Percentiles rank a stretch among this genome's conserved stretches.
phyloP scores from a whole-genome alignment of 2,888 invertebrate genomes.

The Smittia sp. region DNA sequence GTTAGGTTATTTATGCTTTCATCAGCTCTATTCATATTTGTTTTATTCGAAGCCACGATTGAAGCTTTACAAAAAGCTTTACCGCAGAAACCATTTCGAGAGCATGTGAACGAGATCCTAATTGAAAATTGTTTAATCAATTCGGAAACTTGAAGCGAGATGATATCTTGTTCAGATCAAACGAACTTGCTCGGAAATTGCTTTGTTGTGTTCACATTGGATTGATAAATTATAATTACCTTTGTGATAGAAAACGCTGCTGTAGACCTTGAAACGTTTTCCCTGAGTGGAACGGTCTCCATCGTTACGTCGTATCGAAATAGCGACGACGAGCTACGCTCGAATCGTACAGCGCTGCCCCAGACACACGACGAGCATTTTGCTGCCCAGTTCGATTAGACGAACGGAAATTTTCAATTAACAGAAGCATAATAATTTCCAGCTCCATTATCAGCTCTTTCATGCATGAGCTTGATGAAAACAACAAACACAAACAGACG shows the following conservation, averaged over 20 bases:
- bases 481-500: neutral
- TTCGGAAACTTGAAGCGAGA: neutral
- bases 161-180: constrained; percentile 12
- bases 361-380: neutral
- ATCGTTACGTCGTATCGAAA: neutral
- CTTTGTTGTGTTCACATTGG: constrained; percentile 18
- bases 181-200: neutral
- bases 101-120: neutral
- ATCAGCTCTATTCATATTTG: too few relatives aligned
- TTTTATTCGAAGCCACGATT: too few relatives aligned
- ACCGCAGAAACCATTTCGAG: too few relatives aligned
- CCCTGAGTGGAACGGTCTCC: neutral
- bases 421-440: constrained; percentile 39
- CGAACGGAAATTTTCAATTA: constrained; percentile 40
- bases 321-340: neutral
- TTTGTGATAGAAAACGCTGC: neutral
- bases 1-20: too few relatives aligned
- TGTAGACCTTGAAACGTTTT: constrained; percentile 8
- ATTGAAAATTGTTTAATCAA: neutral
- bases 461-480: neutral
- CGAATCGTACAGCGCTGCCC: neutral
- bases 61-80: too few relatives aligned
- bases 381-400: neutral
- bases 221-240: constrained; percentile 17
- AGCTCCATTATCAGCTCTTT: constrained; percentile 34